These are phyloP conservation scores for Drosophila fuyamai DNA, from an alignment of 1,140 invertebrate genomes.

Conservation along the genomic window DNA sequence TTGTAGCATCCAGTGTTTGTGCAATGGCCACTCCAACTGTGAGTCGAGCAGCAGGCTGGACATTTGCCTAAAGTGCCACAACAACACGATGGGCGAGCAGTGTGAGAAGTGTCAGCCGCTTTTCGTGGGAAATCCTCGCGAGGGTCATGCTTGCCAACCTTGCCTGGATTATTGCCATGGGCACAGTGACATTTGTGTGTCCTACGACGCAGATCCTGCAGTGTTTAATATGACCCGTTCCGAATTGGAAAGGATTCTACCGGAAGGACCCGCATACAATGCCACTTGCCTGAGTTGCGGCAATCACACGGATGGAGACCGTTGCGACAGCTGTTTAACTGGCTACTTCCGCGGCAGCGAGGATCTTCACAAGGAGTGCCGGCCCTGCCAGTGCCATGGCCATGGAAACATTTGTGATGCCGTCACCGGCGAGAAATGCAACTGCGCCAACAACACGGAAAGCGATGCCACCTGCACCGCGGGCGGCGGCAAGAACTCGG, in stretches of 20 bases:
- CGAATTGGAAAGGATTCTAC: slow-evolving; percentile 86
- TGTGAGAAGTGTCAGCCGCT: slow-evolving; percentile 95
- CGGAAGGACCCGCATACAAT: slow-evolving; percentile 88
- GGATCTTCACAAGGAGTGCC: slow-evolving; percentile 90
- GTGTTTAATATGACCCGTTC: slow-evolving; percentile 86
- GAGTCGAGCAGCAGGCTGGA: slow-evolving; percentile 93
- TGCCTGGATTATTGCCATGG: slow-evolving; percentile 96
- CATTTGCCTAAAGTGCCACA: slow-evolving; percentile 93
- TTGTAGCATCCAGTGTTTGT: slow-evolving; percentile 96
- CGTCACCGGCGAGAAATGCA: slow-evolving; percentile 96
- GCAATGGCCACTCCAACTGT: slow-evolving; percentile 97
- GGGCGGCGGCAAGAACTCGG: slow-evolving; percentile 89
- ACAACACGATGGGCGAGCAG: slow-evolving; percentile 95
- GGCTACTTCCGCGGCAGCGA: slow-evolving; percentile 95
- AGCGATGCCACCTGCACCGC: slow-evolving; percentile 92
- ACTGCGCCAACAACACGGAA: slow-evolving; percentile 98
- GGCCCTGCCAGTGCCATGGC: slow-evolving; percentile 96
- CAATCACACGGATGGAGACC: slow-evolving; percentile 93
- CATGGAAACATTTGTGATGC: slow-evolving; percentile 96
- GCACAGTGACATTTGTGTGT: slow-evolving; percentile 93
- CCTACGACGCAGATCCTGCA: slow-evolving; percentile 86
- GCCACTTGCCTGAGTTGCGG: slow-evolving; percentile 94
- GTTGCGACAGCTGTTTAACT: slow-evolving; percentile 93
- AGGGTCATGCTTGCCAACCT: slow-evolving; percentile 94
- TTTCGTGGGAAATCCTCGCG: slow-evolving; percentile 95